Percentiles rank a stretch among this genome's conserved stretches.
Conservation (phyloP, 2,797 vertebrate genomes). For the Megalops cyprinoides region DNA sequence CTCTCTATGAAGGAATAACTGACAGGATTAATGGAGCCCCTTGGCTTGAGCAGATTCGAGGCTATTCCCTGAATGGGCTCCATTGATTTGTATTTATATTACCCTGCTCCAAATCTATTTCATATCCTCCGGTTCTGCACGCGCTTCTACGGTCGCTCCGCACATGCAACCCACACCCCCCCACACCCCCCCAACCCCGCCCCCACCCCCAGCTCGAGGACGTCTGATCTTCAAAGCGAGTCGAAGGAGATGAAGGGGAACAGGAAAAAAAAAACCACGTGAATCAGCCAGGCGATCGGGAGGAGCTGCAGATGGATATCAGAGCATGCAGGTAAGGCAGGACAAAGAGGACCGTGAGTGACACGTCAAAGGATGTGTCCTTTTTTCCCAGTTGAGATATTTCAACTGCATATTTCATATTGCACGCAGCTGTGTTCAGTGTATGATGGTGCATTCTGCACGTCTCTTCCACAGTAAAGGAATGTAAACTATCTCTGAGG, state of each 20-base stretch:
- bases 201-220: background rate
- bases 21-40: slow-evolving; percentile 23
- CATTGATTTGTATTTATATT: slow-evolving; percentile 68
- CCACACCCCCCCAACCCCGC: background rate
- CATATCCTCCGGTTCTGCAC: slow-evolving; percentile 26
- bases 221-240: slow-evolving; percentile 18
- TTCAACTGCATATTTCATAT: background rate
- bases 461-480: background rate
- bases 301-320: slow-evolving; percentile 7
- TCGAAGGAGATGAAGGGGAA: slow-evolving; percentile 7
- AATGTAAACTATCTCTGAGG: background rate
- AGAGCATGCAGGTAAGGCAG: background rate
- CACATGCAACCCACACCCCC: too few relatives aligned
- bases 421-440: background rate
- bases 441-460: slow-evolving; percentile 4
- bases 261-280: background rate
- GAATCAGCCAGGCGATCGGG: slow-evolving; percentile 1
- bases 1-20: background rate
- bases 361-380: background rate
- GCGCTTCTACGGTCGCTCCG: slow-evolving; percentile 2
- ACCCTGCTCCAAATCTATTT: slow-evolving; percentile 59
- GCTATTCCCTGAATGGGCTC: slow-evolving; percentile 58
- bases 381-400: background rate
- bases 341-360: background rate
- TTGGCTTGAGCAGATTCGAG: slow-evolving; percentile 5